Base-by-base conservation (phyloP, 2,888 invertebrate species). In the Habroteleia sp. region DNA sequence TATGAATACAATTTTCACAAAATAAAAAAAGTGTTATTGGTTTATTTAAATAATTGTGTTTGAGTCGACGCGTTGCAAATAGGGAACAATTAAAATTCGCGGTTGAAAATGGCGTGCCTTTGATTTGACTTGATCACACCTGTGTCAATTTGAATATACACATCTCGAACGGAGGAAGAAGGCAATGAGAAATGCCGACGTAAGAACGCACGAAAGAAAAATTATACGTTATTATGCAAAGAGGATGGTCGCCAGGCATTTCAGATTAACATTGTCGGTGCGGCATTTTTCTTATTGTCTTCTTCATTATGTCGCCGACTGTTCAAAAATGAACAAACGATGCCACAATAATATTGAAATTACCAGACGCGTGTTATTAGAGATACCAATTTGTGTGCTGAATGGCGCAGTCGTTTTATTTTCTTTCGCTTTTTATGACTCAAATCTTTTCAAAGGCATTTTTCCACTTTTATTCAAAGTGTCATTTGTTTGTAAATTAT, bases 151-250 rank as follows among this genome's bases (percentile, higher is more conserved):
- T 69, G 52, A 69, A 60, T 60, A 37, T 35, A 23, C 35, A 16
- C 50, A 33, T 2, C n/a, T n/a, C 3, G 27, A 20, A n/a, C n/a
- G 42, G 13, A 20, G 31, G 39, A 50, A 37, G 31, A 25, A 35
- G 39, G 23, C 23, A 13, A 33, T 37, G 56, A 46, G 11, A 37
- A 31, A 33, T 6, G 25, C 3, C 7, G 17, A 44, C 33, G 58
- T 50, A 66, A 29, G 46, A 52, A 65, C 33, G 41, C 29, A 42
- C 31, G 69, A 71, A 71, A 46, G 69, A 63, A 71, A 62, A 56
- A 71, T 71, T 62, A 48, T 20, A 71, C 71, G 54, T 71, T 71
- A 71, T 71, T 71, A 71, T 71, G 71, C 62, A 71, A 71, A 71
- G 54, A 31, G 35, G 71, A 46, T 71, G 14, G 41, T 46, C 71